Evolutionary conservation across 2,113 vertebrate species (phyloP).

Genomic region (Amblyornis subalaris): DNA sequence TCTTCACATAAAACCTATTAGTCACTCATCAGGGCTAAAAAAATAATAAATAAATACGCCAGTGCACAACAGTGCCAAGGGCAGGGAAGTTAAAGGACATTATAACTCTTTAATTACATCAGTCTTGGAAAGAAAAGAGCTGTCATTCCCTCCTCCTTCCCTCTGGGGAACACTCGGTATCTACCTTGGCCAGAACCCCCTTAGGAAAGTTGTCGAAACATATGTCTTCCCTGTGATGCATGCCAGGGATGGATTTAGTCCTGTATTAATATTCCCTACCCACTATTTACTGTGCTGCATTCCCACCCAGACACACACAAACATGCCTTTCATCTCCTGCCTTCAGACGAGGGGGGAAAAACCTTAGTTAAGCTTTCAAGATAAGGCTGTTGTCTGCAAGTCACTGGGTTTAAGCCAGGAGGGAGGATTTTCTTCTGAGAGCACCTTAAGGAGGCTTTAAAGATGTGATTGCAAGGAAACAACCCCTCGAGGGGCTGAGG

Average conservation of each 20-base stretch:
- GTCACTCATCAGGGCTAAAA: neutral
- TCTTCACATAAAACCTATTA: neutral
- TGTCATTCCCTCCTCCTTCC: constrained; percentile 6
- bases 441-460: neutral
- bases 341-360: neutral
- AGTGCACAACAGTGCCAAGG: constrained; percentile 1
- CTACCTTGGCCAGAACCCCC: constrained; percentile 41
- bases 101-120: constrained; percentile 56
- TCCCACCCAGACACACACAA: neutral
- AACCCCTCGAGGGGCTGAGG: neutral
- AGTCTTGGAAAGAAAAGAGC: constrained; percentile 11
- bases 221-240: neutral
- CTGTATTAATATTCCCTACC: constrained; percentile 35
- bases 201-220: constrained; percentile 19
- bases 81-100: constrained; percentile 29
- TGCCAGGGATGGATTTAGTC: constrained; percentile 16
- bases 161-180: constrained; percentile 16
- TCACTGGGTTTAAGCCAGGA: neutral
- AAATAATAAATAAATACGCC: neutral
- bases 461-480: neutral
- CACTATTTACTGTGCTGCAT: neutral
- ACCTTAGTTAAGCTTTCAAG: constrained; percentile 27
- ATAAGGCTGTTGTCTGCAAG: neutral
- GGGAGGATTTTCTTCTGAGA: neutral
- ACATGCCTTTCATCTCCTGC: neutral